These are phyloP conservation scores for Podabrus alpinus DNA, from an alignment of 2,888 invertebrate genomes.

Conservation along the genomic window DNA sequence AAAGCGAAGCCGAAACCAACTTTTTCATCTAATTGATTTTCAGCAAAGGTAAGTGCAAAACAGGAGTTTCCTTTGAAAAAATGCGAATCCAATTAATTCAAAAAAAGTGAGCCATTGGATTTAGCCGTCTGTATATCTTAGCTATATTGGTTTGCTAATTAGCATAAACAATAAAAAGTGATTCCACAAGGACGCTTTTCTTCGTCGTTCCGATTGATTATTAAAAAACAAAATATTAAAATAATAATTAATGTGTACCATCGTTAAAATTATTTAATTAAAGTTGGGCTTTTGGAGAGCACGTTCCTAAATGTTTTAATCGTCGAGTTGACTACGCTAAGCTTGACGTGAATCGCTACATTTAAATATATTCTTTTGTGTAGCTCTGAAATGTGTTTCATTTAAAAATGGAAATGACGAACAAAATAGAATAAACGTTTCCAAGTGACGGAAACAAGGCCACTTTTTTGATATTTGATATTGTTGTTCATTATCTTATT, in stretches of 20 bases:
- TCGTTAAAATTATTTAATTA: conserved; percentile 23
- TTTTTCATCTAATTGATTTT: neutral
- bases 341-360: conserved; percentile 11
- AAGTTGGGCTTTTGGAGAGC: conserved; percentile 25
- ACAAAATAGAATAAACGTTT: neutral
- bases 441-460: neutral
- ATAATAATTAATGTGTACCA: neutral
- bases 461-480: neutral
- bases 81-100: neutral
- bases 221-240: neutral
- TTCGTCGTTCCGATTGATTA: neutral
- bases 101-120: neutral
- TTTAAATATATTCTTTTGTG: conserved; percentile 22
- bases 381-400: conserved; percentile 12
- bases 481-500: neutral
- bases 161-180: neutral
- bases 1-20: neutral
- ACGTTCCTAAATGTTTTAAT: conserved; percentile 32
- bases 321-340: conserved; percentile 24
- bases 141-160: neutral
- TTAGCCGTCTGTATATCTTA: neutral
- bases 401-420: conserved; percentile 2
- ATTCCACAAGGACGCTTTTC: neutral
- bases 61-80: neutral
- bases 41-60: neutral